These are phyloP conservation scores for Chaenodraco wilsoni DNA, from an alignment of 2,797 vertebrate genomes.

Conservation along the genomic window DNA sequence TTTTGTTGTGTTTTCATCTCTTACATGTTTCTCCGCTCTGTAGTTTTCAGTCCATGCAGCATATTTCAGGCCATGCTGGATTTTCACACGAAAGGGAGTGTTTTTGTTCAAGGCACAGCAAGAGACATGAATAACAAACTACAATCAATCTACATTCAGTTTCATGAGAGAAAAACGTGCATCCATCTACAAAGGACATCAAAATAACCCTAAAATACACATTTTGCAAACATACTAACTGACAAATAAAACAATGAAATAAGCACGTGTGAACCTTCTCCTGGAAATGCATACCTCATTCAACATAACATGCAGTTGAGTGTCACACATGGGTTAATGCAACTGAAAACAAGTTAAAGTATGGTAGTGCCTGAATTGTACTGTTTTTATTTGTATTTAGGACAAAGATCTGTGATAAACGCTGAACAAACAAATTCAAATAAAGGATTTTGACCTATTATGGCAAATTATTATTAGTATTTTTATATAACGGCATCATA, in stretches of 20 bases:
- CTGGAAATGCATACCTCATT: conserved; percentile 33
- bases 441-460: conserved; percentile 28
- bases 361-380: conserved; percentile 18
- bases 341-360: conserved; percentile 25
- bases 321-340: conserved; percentile 21
- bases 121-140: conserved; percentile 69
- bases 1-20: conserved; percentile 42
- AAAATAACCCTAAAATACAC: conserved; percentile 47
- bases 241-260: conserved; percentile 36
- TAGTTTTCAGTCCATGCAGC: conserved; percentile 81
- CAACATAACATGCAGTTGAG: conserved; percentile 52
- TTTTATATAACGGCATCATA: neutral
- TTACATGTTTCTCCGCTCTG: conserved; percentile 55
- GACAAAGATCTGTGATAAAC: conserved; percentile 29
- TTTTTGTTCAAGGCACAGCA: conserved; percentile 85
- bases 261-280: neutral
- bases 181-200: conserved; percentile 28
- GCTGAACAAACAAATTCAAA: conserved; percentile 42
- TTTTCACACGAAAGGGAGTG: conserved; percentile 78
- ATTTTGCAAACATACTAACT: conserved; percentile 51
- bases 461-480: conserved; percentile 3
- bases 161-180: conserved; percentile 47
- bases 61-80: conserved; percentile 86
- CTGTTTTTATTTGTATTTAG: conserved; percentile 28
- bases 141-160: conserved; percentile 75